Percentiles rank a stretch among this genome's conserved stretches.
Evolutionary conservation across 2,888 invertebrate genomes (phyloP).

Genomic region (Idaea dimidiata): DNA sequence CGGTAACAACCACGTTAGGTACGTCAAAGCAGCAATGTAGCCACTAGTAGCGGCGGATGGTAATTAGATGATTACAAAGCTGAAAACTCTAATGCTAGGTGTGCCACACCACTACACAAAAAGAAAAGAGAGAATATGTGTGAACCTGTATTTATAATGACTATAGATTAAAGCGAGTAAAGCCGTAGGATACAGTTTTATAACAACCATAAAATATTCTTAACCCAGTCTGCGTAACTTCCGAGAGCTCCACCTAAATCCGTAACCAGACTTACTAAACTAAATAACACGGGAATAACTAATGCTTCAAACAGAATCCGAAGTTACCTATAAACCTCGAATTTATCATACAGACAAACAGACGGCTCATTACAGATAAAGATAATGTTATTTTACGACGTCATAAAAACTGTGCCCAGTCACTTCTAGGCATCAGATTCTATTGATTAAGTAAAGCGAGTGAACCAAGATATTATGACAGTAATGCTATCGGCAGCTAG

Average conservation of each 20-base stretch:
- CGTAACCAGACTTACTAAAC: not conserved
- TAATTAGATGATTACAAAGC: too few species aligned
- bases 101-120: too few species aligned
- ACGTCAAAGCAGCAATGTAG: too few species aligned
- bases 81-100: too few species aligned
- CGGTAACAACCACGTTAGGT: too few species aligned
- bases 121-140: too few species aligned
- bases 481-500: not conserved
- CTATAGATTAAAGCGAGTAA: not conserved
- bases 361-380: not conserved
- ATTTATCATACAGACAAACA: not conserved
- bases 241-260: not conserved
- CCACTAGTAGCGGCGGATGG: too few species aligned
- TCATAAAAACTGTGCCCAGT: not conserved
- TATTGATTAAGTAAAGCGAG: not conserved
- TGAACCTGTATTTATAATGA: too few species aligned
- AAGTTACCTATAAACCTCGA: not conserved
- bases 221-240: not conserved
- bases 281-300: not conserved
- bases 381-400: not conserved
- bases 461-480: not conserved
- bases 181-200: not conserved
- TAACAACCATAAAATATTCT: not conserved
- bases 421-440: not conserved
- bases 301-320: not conserved